Conservation (phyloP, 2,113 vertebrate genomes). For the Cariama cristata region DNA sequence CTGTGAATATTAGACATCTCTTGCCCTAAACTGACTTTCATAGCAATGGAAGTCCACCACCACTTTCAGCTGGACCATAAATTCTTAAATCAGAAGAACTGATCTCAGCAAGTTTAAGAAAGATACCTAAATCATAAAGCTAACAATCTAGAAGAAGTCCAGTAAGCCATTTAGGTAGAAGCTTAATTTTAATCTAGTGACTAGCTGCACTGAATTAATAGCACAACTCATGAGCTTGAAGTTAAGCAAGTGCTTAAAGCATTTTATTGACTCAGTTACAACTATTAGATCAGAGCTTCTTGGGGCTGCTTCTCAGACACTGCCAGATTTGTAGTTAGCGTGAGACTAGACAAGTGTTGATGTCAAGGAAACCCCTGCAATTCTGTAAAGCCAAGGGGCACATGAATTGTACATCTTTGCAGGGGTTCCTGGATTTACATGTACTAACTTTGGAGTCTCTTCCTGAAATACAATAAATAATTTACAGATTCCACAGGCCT, state of each 20-base stretch:
- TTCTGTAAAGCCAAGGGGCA: background rate
- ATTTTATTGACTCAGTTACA: background rate
- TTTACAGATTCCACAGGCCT: background rate
- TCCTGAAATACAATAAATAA: background rate
- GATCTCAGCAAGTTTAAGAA: background rate
- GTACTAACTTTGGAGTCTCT: background rate
- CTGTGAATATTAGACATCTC: background rate
- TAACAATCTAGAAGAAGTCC: background rate
- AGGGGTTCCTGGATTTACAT: background rate
- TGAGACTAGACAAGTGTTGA: background rate
- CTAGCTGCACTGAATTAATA: background rate
- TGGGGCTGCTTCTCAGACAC: background rate
- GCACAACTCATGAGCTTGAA: background rate
- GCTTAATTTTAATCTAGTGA: background rate
- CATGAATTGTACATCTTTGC: background rate
- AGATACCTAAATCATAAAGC: background rate
- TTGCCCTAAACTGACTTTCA: background rate
- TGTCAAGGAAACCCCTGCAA: background rate
- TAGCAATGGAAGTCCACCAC: background rate
- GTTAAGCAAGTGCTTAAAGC: background rate
- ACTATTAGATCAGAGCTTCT: background rate
- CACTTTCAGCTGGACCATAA: background rate
- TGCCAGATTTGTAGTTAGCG: background rate
- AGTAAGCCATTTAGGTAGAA: background rate
- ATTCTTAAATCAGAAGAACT: background rate